These are phyloP conservation scores for Watsonalla binaria DNA, from an alignment of 2,888 invertebrate genomes.

Conservation along the genomic window DNA sequence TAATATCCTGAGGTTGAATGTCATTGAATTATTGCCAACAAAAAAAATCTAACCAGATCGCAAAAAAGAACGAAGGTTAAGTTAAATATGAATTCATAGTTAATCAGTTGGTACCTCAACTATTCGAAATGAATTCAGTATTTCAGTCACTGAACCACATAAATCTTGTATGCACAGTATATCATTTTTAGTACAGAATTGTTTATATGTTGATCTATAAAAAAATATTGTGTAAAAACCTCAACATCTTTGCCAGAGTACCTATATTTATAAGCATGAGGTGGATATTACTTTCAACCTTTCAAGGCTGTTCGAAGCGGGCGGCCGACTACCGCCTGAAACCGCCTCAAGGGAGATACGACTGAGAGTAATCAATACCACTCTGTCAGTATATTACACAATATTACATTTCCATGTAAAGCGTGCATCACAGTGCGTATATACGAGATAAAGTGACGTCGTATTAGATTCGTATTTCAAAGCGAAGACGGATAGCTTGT, in stretches of 20 bases:
- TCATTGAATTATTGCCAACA: no score
- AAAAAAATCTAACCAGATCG: no score
- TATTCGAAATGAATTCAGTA: neutral
- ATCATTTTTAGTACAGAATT: neutral
- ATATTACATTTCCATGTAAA: conserved; percentile 29
- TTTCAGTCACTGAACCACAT: neutral
- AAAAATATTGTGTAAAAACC: neutral
- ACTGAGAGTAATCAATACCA: conserved; percentile 27
- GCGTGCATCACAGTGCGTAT: conserved; percentile 5
- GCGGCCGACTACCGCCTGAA: conserved; percentile 21
- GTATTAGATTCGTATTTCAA: neutral
- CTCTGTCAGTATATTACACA: conserved; percentile 25
- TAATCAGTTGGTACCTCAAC: no score
- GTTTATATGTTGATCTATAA: neutral
- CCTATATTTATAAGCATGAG: conserved; percentile 6
- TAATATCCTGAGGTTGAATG: no score
- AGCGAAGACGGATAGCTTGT: neutral
- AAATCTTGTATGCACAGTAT: neutral
- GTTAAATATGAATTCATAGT: no score
- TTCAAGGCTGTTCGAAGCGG: conserved; percentile 14
- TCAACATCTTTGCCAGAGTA: conserved; percentile 2
- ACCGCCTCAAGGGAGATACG: conserved; percentile 37
- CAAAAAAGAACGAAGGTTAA: no score
- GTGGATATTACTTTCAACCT: conserved; percentile 10
- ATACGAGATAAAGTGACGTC: conserved; percentile 1